Evolutionary conservation across 64 coral and sea anemone genomes (phyloP), one percentile per base, ranked within the genome.

Genomic region (Platygyra sinensis): DNA sequence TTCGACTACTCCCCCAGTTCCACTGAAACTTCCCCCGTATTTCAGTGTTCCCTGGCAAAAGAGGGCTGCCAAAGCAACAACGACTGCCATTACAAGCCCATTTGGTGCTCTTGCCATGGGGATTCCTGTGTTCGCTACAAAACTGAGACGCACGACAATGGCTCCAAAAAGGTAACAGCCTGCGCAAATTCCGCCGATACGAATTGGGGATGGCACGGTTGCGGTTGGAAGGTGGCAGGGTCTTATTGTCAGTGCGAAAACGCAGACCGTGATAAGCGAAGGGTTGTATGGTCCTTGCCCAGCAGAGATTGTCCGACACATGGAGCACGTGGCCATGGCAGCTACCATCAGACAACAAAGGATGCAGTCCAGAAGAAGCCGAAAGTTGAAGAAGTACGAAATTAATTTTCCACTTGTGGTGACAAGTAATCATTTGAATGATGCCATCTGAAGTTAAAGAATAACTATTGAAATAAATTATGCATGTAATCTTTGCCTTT

Each of bases 121-220:
- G 10, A 80, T 8, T 72, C 90, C 1, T 92, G 90, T 78, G 29
- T 92, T 87, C 72, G 82, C 25, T 87, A 92, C 90, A 87, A 87
- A 27, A 29, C 75, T 20, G 52, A n/a, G 18, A 77, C 62, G 24
- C 82, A 78, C 28, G 74, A 87, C 29, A 87, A 73, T 3, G 90
- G 90, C 4, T 24, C 32, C 2, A 72, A 24, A 3, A 87, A 86
- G 32, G 76, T 20, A 33, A 83, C 33, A n/a, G 82, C 83, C 5
- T 92, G 72, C 29, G 75, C 51, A 27, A 83, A 86, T 25, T 38
- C 10, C 9, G n/a, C n/a, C n/a, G 38, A 74, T 29, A 18, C 27
- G 0, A 32, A 49, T 7, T 86, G 81, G 81, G 78, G 49, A 32
- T 60, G 78, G 89, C 18, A 73, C 25, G 89, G 89, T 20, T 90